These are phyloP conservation scores for Neosalanx taihuensis DNA, from an alignment of 2,797 vertebrate species.

Conservation along the genomic window DNA sequence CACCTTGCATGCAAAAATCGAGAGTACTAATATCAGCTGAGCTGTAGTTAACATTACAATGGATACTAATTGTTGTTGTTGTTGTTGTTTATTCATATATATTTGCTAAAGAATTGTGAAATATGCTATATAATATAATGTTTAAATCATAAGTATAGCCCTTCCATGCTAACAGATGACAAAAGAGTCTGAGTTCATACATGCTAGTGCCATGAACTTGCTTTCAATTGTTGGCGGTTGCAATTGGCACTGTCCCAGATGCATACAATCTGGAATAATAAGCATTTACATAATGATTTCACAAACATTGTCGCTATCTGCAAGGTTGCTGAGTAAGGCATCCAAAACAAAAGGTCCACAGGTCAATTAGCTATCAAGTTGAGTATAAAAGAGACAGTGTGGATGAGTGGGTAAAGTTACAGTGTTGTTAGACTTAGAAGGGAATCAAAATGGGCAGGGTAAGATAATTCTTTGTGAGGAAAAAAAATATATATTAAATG, in stretches of 20 bases:
- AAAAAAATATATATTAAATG: too few species aligned
- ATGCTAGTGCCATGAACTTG: constrained; percentile 40
- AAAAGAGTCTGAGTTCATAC: constrained; percentile 33
- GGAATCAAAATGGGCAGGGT: constrained; percentile 63
- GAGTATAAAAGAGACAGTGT: constrained; percentile 63
- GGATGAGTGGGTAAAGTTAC: constrained; percentile 28
- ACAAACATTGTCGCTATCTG: constrained; percentile 59
- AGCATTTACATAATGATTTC: constrained; percentile 63
- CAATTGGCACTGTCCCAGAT: constrained; percentile 59
- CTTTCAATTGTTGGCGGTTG: constrained; percentile 34
- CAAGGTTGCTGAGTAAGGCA: constrained; percentile 65
- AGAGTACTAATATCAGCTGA: too few species aligned
- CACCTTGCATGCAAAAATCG: too few species aligned
- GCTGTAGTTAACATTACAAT: too few species aligned
- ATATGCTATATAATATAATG: too few species aligned
- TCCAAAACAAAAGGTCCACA: constrained; percentile 61
- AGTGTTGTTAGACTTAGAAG: constrained; percentile 42
- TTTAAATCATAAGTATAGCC: too few species aligned
- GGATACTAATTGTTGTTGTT: too few species aligned
- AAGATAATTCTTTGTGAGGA: constrained; percentile 18
- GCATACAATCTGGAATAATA: constrained; percentile 64
- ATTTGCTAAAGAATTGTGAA: too few species aligned
- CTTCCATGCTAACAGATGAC: too few species aligned
- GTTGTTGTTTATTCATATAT: too few species aligned
- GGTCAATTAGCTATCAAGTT: constrained; percentile 60